A percentile compares a stretch with the other conserved stretches of the same genome.
phyloP scores from a whole-genome alignment of 2,888 invertebrate genomes.

The Cephus sareptanus region DNA sequence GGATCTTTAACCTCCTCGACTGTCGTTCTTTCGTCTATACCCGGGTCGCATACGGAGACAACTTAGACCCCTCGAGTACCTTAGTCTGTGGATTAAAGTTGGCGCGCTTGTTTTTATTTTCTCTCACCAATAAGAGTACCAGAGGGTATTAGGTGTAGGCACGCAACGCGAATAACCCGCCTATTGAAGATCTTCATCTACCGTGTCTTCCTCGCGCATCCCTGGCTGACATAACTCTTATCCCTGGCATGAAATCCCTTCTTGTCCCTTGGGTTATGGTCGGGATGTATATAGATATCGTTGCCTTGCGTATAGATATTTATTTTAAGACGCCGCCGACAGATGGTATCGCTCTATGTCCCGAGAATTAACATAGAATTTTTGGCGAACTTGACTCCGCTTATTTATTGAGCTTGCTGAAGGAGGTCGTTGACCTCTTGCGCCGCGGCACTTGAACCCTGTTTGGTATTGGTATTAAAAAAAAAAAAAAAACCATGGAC shows the following conservation, averaged over 20 bases:
- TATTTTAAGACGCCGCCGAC: neutral
- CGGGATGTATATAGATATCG: neutral
- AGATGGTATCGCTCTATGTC: neutral
- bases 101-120: neutral
- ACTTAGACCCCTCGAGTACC: neutral
- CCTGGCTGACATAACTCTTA: neutral
- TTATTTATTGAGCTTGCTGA: neutral
- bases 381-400: neutral
- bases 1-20: neutral
- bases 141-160: neutral
- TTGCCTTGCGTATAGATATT: neutral
- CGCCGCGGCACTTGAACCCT: neutral
- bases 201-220: neutral
- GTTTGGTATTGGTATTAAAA: neutral
- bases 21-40: neutral
- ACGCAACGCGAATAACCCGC: neutral
- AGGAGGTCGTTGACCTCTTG: neutral
- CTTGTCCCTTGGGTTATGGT: neutral
- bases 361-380: neutral
- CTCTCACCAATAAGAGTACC: neutral
- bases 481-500: neutral
- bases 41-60: neutral
- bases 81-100: neutral
- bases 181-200: neutral
- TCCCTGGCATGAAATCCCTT: neutral